phyloP scores from a whole-genome alignment of 2,113 vertebrate genomes.

The Arizona elegans region DNA sequence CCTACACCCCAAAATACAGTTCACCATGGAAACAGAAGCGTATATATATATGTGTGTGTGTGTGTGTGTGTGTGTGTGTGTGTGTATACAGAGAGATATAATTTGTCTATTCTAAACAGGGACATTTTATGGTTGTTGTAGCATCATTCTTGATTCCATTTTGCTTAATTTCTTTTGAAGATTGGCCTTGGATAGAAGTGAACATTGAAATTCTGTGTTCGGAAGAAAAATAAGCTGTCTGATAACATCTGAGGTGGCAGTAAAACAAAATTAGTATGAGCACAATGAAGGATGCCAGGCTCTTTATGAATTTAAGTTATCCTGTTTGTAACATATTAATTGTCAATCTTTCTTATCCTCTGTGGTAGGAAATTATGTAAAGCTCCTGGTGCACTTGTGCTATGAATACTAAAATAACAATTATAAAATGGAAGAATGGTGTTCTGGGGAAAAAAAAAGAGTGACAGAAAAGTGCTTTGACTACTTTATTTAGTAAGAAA shows the following conservation, averaged over 20 bases:
- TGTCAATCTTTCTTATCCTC: constrained; percentile 37
- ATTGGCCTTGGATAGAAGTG: constrained; percentile 8
- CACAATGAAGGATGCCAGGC: constrained; percentile 33
- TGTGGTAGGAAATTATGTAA: neutral
- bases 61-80: too few species aligned
- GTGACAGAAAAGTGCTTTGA: neutral
- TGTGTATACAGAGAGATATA: constrained; percentile 29
- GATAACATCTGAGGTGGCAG: constrained; percentile 30
- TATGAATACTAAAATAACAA: constrained; percentile 38
- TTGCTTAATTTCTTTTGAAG: neutral
- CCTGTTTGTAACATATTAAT: constrained; percentile 28
- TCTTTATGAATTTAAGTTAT: constrained; percentile 47
- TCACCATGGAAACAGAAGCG: too few species aligned
- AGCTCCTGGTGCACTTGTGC: constrained; percentile 13
- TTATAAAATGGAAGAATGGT: neutral
- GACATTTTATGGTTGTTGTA: constrained; percentile 54
- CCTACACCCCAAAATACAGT: too few species aligned
- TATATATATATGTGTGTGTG: too few species aligned
- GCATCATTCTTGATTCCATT: constrained; percentile 29
- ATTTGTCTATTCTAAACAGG: constrained; percentile 49
- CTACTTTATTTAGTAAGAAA: neutral
- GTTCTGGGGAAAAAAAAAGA: too few species aligned
- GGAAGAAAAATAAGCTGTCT: constrained; percentile 1
- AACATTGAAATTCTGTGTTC: constrained; percentile 4
- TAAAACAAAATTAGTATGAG: constrained; percentile 59